Conservation (phyloP, 2,888 invertebrate species). For the Camptogramma bilineatum region DNA sequence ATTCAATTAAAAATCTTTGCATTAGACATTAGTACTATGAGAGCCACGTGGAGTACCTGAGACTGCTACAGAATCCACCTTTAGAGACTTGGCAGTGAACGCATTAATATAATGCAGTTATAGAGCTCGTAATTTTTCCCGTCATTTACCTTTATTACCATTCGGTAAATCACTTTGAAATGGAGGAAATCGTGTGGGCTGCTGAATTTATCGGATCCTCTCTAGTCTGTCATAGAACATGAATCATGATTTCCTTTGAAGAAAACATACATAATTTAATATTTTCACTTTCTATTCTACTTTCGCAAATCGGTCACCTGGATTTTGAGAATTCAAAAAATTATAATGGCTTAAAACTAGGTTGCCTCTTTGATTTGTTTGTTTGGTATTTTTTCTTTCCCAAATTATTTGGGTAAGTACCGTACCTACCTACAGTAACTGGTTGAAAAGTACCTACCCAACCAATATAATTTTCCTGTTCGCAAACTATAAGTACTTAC, state of each 20-base stretch:
- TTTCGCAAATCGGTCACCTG: slow-evolving; percentile 28
- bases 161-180: slow-evolving; percentile 27
- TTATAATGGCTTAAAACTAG: neutral
- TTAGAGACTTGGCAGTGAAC: neutral
- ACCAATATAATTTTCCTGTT: too few relatives aligned
- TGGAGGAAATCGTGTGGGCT: slow-evolving; percentile 16
- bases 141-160: slow-evolving; percentile 15
- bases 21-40: too few relatives aligned
- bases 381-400: neutral
- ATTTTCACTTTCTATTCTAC: slow-evolving; percentile 6
- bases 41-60: too few relatives aligned
- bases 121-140: neutral
- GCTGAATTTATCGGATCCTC: slow-evolving; percentile 22
- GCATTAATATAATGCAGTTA: slow-evolving; percentile 4
- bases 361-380: neutral
- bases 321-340: slow-evolving; percentile 12
- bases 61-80: too few relatives aligned
- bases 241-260: slow-evolving; percentile 31
- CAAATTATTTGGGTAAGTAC: neutral
- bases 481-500: too few relatives aligned
- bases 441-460: too few relatives aligned
- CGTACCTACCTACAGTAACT: too few relatives aligned
- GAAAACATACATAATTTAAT: slow-evolving; percentile 30
- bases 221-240: slow-evolving; percentile 22
- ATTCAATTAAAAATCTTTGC: too few relatives aligned